These are phyloP conservation scores for Neomonachus schauinslandi DNA, from an alignment of 2,113 vertebrate species.

Conservation along the genomic window DNA sequence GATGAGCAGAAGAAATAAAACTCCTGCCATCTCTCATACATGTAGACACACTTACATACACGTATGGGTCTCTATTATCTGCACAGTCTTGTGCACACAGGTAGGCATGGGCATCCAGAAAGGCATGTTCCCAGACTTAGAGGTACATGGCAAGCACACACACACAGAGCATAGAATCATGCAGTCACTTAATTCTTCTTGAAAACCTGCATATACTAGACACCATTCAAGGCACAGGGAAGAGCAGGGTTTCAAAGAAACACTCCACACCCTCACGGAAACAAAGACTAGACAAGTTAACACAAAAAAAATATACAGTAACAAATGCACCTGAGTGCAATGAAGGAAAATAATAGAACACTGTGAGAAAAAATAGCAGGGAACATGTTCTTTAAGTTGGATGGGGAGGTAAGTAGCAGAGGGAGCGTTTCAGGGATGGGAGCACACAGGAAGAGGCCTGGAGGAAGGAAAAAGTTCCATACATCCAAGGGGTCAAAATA, in stretches of 20 bases:
- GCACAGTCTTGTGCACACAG: background rate
- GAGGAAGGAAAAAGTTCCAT: background rate
- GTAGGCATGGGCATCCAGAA: background rate
- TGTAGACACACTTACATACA: fast-evolving
- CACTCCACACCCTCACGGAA: background rate
- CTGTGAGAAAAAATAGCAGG: background rate
- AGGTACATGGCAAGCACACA: background rate
- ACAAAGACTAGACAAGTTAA: background rate
- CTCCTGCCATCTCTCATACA: background rate
- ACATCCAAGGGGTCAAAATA: background rate
- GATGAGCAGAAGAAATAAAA: background rate
- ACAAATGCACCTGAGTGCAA: background rate
- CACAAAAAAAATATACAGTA: background rate
- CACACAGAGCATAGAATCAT: background rate
- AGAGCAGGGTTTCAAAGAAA: background rate
- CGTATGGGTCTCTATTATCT: no score
- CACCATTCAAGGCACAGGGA: background rate
- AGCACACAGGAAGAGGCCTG: background rate
- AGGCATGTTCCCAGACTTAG: background rate
- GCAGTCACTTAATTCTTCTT: background rate
- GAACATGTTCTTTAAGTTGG: background rate
- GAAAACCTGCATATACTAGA: background rate
- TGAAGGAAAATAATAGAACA: background rate
- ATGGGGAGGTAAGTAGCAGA: background rate
- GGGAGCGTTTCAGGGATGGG: background rate